Base-by-base conservation (phyloP, 2,888 invertebrate species). In the Callinectes sapidus region DNA sequence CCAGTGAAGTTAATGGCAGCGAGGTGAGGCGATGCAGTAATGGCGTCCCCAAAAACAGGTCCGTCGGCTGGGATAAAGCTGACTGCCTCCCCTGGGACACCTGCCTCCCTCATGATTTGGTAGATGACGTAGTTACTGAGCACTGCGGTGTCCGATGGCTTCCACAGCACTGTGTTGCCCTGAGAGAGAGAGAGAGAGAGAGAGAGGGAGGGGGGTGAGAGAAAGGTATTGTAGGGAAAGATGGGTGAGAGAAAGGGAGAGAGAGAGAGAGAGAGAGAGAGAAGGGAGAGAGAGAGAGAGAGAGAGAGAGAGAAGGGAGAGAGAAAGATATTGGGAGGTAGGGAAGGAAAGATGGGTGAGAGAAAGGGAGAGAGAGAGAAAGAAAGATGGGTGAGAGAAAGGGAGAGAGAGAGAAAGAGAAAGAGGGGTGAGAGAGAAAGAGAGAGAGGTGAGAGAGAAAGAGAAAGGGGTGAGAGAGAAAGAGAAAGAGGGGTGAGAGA, bases 1-100 rank as follows among this genome's bases (percentile, higher is more conserved):
- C 99, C 99, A 32, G 99, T 99, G 96, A 99, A 99, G 96, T 99
- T 99, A 95, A 99, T 97, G 10, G 98, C 99, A 23, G 99, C 98
- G 88, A 99, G 96, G 95, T 98, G 96, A 0, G 98, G 97, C 0
- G 98, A 98, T 1, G 97, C 96, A 5, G 99, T 98, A 93, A 99
- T 97, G 0, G 97, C 97, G 95, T 98, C 97, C 0, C 99, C 99
- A 96, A 99, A 99, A 6, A 98, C 97, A 0, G 99, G 99, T 0
- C 99, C 99, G 95, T 99, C 98, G 0, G 98, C 97, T 0, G 99
- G 99, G 55, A 99, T 97, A 96, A 99, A 99, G 96, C 99, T 99
- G 16, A 99, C 98, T 28, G 99, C 98, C 81, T 99, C 99, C 35
- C 98, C 97, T 2, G 99, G 99, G 54, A 99, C 97, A 13, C 99